Conservation (phyloP, 1,140 invertebrate genomes). For the Brachionus manjavacas region DNA sequence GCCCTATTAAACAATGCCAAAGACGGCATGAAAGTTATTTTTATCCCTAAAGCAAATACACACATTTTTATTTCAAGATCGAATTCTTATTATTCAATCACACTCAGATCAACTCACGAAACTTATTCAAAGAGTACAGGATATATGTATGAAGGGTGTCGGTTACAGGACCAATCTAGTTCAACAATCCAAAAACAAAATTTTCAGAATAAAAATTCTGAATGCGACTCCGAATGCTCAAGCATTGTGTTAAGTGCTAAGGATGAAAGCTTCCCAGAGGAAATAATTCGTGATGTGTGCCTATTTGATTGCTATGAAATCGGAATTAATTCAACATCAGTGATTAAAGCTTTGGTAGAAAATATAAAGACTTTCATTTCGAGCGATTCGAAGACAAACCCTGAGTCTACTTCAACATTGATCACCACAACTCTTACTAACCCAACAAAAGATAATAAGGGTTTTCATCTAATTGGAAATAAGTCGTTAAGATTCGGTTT, state of each 20-base stretch:
- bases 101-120: not conserved
- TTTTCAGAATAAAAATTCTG: no score
- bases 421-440: not conserved
- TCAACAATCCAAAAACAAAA: not conserved
- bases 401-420: not conserved
- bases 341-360: not conserved
- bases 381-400: not conserved
- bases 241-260: not conserved
- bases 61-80: not conserved
- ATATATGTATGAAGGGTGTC: not conserved
- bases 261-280: not conserved
- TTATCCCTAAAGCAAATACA: not conserved
- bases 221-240: not conserved
- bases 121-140: not conserved
- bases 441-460: not conserved
- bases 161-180: not conserved
- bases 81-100: not conserved
- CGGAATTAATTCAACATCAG: not conserved
- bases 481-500: not conserved
- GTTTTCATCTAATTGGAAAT: not conserved
- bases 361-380: not conserved
- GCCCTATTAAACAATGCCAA: not conserved
- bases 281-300: not conserved
- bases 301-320: not conserved
- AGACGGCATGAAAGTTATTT: not conserved